Conservation (phyloP, 2,888 invertebrate genomes). For the Eurytoma adleriae region DNA sequence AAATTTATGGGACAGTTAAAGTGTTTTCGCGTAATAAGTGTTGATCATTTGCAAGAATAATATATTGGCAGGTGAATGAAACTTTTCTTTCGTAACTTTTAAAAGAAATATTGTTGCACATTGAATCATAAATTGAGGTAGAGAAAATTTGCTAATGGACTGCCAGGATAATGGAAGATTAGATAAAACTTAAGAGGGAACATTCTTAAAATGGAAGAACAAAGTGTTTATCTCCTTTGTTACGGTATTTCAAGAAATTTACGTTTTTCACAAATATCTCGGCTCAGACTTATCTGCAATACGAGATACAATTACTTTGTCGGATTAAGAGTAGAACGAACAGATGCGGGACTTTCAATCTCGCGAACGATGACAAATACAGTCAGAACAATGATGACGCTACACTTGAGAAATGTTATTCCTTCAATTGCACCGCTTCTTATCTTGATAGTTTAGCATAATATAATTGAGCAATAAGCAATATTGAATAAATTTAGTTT, state of each 20-base stretch:
- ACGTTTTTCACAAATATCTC: slow-evolving; percentile 20
- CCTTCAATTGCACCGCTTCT: slow-evolving; percentile 25
- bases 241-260: not conserved
- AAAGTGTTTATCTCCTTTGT: slow-evolving; percentile 3
- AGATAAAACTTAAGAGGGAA: slow-evolving; percentile 10
- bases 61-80: too few relatives aligned
- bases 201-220: not conserved
- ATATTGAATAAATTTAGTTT: slow-evolving; percentile 9
- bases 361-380: slow-evolving; percentile 35
- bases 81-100: too few relatives aligned
- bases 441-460: slow-evolving; percentile 17
- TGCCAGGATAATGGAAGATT: not conserved
- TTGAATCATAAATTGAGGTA: too few relatives aligned
- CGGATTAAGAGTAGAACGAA: slow-evolving; percentile 10
- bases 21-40: too few relatives aligned
- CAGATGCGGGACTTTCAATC: not conserved
- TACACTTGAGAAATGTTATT: slow-evolving; percentile 35
- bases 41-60: too few relatives aligned
- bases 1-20: too few relatives aligned
- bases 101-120: too few relatives aligned
- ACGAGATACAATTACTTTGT: slow-evolving; percentile 29
- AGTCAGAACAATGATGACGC: slow-evolving; percentile 29
- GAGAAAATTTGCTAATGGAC: too few relatives aligned
- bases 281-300: slow-evolving; percentile 18
- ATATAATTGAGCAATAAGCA: not conserved